A percentile compares a stretch with the other conserved stretches of the same genome.
phyloP scores from a whole-genome alignment of 1,140 invertebrate species.

The Neomicropteryx cornuta region DNA sequence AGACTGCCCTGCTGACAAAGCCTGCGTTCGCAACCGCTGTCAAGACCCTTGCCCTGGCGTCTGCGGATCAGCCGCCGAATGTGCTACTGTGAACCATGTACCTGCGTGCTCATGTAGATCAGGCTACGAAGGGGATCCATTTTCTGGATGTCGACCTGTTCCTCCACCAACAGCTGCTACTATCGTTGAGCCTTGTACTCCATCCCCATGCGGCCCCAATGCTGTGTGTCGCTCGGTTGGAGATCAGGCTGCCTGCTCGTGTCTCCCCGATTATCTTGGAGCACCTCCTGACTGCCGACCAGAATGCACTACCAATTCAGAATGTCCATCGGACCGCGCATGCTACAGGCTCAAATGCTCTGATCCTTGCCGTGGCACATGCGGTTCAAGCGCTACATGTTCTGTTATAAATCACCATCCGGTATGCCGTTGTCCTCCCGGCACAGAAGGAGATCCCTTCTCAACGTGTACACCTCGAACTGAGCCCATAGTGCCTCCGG shows the following conservation, averaged over 20 bases:
- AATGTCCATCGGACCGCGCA: constrained; percentile 56
- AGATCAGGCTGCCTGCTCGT: constrained; percentile 52
- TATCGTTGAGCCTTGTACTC: constrained; percentile 47
- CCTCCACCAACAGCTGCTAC: constrained; percentile 26
- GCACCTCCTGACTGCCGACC: constrained; percentile 58
- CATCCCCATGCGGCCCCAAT: constrained; percentile 60
- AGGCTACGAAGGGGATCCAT: constrained; percentile 70
- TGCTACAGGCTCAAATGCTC: constrained; percentile 62
- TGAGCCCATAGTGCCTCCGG: constrained; percentile 26
- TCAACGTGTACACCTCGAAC: constrained; percentile 33
- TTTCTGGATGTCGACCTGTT: constrained; percentile 29
- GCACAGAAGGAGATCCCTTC: constrained; percentile 57
- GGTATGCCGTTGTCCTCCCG: constrained; percentile 57
- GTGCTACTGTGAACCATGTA: constrained; percentile 62
- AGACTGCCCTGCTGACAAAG: constrained; percentile 59
- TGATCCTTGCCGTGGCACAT: constrained; percentile 58
- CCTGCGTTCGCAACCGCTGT: constrained; percentile 67
- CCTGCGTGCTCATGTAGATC: constrained; percentile 62
- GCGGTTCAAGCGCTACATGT: constrained; percentile 57
- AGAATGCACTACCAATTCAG: constrained; percentile 60
- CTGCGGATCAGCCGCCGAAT: constrained; percentile 67
- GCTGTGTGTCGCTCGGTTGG: constrained; percentile 48
- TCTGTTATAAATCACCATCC: constrained; percentile 62
- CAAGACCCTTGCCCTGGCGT: constrained; percentile 65
- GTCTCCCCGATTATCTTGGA: constrained; percentile 49